phyloP scores from a whole-genome alignment of 2,113 vertebrate genomes.

The Thamnophis sirtalis region DNA sequence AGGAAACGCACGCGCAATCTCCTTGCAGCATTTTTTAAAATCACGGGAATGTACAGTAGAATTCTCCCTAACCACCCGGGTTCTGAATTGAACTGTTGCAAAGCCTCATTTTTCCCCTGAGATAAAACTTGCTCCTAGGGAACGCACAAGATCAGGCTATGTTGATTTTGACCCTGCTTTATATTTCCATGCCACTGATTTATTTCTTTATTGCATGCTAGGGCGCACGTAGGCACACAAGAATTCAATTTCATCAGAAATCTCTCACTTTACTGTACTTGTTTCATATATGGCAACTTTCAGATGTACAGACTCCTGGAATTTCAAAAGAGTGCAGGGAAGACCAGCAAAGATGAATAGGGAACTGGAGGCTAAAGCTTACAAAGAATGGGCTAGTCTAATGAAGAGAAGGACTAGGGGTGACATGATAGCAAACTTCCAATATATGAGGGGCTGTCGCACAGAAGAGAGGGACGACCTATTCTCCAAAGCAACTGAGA shows the following conservation, averaged over 20 bases:
- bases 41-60: neutral
- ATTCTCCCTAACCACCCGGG: neutral
- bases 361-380: neutral
- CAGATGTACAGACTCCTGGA: neutral
- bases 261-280: neutral
- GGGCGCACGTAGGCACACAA: neutral
- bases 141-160: neutral
- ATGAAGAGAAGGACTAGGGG: neutral
- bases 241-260: neutral
- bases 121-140: neutral
- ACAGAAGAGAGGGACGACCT: neutral
- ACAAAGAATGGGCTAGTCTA: neutral
- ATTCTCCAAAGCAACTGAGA: neutral
- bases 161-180: neutral
- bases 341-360: neutral
- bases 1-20: neutral
- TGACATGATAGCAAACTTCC: neutral
- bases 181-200: neutral
- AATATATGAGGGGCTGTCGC: neutral
- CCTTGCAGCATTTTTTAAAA: neutral
- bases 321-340: neutral
- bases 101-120: neutral
- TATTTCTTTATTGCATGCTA: neutral
- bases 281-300: neutral
- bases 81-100: neutral